phyloP scores from a whole-genome alignment of 2,888 invertebrate species.

The Eugnorisma glareosa region DNA sequence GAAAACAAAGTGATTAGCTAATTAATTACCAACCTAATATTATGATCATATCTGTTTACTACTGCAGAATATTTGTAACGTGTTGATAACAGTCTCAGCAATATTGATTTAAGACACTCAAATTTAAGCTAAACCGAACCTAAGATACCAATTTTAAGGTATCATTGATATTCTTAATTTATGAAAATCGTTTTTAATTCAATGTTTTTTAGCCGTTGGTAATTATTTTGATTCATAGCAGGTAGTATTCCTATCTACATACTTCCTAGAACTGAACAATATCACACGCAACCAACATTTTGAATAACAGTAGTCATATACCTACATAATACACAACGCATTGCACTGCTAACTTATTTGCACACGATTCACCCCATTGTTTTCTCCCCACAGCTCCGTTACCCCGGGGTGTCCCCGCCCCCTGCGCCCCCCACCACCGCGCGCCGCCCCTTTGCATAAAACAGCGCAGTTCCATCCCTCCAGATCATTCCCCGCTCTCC shows the following conservation, averaged over 20 bases:
- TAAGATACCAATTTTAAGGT: too few species aligned
- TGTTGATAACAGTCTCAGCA: background rate
- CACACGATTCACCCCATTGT: slow-evolving; percentile 56
- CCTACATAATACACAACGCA: slow-evolving; percentile 13
- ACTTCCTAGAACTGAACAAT: too few species aligned
- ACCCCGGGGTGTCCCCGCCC: slow-evolving; percentile 56
- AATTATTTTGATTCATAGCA: too few species aligned
- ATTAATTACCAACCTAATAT: slow-evolving; percentile 30
- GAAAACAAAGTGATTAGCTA: slow-evolving; percentile 54
- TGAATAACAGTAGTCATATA: slow-evolving; percentile 26
- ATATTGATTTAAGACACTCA: background rate
- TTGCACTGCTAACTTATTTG: slow-evolving; percentile 40
- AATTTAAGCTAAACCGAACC: too few species aligned
- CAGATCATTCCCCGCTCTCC: slow-evolving; percentile 62
- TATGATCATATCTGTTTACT: background rate
- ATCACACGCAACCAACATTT: slow-evolving; percentile 7
- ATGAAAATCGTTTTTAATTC: too few species aligned
- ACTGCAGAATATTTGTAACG: background rate
- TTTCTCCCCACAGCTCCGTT: slow-evolving; percentile 63
- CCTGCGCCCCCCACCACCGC: slow-evolving; percentile 3
- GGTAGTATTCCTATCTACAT: too few species aligned
- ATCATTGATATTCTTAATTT: too few species aligned
- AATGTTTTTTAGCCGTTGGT: too few species aligned
- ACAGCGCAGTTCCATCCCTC: slow-evolving; percentile 64
- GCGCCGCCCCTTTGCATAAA: slow-evolving; percentile 65